phyloP scores from a whole-genome alignment of 2,113 vertebrate species.

The Etheostoma spectabile region DNA sequence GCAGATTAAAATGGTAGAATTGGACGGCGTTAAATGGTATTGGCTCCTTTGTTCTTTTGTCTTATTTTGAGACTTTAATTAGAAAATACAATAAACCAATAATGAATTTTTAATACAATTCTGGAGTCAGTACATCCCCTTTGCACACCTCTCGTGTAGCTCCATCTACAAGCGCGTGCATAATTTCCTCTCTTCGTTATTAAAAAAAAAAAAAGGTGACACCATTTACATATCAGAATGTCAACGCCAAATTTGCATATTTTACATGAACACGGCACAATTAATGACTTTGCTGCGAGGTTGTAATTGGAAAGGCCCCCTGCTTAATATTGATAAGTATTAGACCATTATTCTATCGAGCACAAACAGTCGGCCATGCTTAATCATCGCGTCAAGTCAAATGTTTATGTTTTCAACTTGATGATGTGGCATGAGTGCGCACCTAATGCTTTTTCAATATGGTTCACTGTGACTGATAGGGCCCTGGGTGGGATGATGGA shows the following conservation, averaged over 20 bases:
- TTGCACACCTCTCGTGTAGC: slow-evolving; percentile 8
- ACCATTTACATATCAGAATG: slow-evolving; percentile 69
- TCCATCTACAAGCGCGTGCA: slow-evolving; percentile 12
- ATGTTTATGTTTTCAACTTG: slow-evolving; percentile 39
- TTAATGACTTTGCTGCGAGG: slow-evolving; percentile 58
- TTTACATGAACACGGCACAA: slow-evolving; percentile 56
- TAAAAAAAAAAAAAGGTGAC: slow-evolving; percentile 23
- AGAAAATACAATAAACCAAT: slow-evolving; percentile 6
- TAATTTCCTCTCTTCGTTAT: slow-evolving; percentile 51
- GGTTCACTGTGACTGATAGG: slow-evolving; percentile 33
- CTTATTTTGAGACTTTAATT: not conserved
- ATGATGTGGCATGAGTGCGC: slow-evolving; percentile 8
- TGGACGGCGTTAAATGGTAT: not conserved
- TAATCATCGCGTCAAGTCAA: slow-evolving; percentile 50
- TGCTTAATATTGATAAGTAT: slow-evolving; percentile 64
- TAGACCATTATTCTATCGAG: slow-evolving; percentile 40
- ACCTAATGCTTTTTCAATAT: slow-evolving; percentile 25
- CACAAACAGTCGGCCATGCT: slow-evolving; percentile 24
- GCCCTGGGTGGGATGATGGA: slow-evolving; percentile 41
- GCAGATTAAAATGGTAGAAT: slow-evolving; percentile 14
- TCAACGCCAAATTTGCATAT: slow-evolving; percentile 62
- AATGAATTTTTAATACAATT: slow-evolving; percentile 8
- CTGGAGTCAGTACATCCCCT: slow-evolving; percentile 8
- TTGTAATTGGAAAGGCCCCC: slow-evolving; percentile 43
- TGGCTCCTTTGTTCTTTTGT: not conserved